Evolutionary conservation across 2,113 vertebrate genomes (phyloP).

Genomic region (Erythrocercus mccallii): DNA sequence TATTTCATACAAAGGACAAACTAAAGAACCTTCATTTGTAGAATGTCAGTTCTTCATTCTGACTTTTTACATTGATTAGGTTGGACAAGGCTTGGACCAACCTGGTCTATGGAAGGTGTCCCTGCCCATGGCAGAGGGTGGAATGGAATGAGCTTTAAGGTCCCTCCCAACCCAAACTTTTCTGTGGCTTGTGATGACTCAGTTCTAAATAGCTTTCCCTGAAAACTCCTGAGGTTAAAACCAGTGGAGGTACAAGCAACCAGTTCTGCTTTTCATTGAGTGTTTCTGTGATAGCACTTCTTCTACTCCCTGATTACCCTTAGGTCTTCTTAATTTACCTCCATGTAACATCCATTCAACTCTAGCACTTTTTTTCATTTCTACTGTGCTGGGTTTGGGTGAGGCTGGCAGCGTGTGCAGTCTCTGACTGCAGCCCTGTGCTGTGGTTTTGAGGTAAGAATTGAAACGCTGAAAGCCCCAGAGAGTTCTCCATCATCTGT

Average conservation of each 20-base stretch:
- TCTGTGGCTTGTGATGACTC: neutral
- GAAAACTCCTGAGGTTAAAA: neutral
- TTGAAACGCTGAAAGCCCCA: neutral
- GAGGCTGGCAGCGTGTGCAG: neutral
- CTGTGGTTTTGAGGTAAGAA: neutral
- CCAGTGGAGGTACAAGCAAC: neutral
- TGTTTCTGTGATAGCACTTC: neutral
- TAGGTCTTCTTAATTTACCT: neutral
- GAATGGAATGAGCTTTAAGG: neutral
- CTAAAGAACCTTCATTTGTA: neutral
- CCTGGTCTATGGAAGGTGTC: neutral
- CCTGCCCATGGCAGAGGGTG: neutral
- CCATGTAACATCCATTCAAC: neutral
- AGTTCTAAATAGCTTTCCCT: neutral
- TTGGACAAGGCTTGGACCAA: neutral
- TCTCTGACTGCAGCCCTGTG: neutral
- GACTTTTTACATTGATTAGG: neutral
- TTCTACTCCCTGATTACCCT: neutral
- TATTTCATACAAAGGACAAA: neutral
- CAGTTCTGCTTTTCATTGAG: neutral
- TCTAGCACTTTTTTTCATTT: neutral
- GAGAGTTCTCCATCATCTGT: neutral
- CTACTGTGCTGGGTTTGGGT: neutral
- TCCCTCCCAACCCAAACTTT: neutral
- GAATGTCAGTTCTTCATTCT: neutral